Evolutionary conservation across 2,113 vertebrate genomes (phyloP).

Genomic region (Macheiramphus alcinus): DNA sequence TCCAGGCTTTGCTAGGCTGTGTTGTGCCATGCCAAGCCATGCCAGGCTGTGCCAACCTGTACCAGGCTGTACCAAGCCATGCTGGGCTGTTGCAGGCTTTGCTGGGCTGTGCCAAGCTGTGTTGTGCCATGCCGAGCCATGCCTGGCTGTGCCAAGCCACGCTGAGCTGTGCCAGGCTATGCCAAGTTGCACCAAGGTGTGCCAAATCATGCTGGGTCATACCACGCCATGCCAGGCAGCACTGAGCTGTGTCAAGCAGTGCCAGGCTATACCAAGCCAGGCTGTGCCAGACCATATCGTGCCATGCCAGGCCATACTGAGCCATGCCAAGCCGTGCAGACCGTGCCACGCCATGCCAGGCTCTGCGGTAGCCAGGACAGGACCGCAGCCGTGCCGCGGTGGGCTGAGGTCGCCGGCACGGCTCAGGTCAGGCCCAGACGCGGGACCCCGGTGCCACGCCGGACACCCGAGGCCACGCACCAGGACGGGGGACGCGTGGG

Average conservation of each 20-base stretch:
- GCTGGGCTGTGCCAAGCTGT: background rate
- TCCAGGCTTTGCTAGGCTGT: no score
- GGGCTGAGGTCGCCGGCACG: background rate
- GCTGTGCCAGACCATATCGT: background rate
- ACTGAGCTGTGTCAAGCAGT: no score
- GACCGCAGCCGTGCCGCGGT: background rate
- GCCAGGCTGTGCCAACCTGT: background rate
- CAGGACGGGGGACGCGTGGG: background rate
- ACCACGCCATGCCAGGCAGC: background rate
- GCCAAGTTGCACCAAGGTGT: background rate
- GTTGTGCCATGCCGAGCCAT: no score
- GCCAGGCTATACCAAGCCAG: background rate
- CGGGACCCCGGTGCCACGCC: background rate
- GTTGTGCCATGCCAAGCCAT: background rate
- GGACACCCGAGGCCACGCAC: rapidly evolving
- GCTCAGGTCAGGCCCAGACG: slow-evolving; percentile 1
- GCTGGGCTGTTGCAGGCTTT: background rate
- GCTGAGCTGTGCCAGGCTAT: no score
- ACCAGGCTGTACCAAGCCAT: rapidly evolving
- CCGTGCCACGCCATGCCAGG: background rate
- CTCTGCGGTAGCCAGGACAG: background rate
- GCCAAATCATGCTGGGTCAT: background rate
- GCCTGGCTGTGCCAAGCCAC: background rate
- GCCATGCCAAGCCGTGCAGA: no score
- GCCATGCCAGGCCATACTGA: background rate